Evolutionary conservation across 35 echinoderm and acorn worm genomes (phyloP), one percentile per base, ranked within the genome.

Genomic region (Diadema setosum): DNA sequence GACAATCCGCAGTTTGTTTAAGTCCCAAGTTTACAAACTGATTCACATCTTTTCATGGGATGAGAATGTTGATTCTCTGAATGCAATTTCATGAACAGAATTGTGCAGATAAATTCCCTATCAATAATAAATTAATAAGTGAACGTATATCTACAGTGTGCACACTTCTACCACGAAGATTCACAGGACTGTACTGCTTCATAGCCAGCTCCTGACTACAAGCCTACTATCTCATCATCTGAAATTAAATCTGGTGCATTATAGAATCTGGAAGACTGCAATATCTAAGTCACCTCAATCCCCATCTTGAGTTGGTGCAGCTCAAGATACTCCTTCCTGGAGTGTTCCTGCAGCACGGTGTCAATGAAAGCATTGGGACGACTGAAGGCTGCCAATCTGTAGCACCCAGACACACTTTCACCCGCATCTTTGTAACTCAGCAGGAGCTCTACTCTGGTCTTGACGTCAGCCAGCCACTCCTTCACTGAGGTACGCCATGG

Each of bases 321-420:
- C 39, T 94, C 88, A 50, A 98, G 87, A 56, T 91, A 98, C 43
- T 98, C 95, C 46, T 90, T 94, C 36, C 95, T 87, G 3, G 91
- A 88, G 45, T 98, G 89, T 39, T 98, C 95, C 70, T 87, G 85
- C 32, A 94, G 17, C 16, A 98, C 24, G 37, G 61, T 45, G 33
- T 88, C 67, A 2, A 94, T 36, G 52, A 98, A 94, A 14, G 70
- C 44, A 65, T 91, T 84, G 39, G 91, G 95, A 12, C 85, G 86
- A 25, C 60, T 64, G 45, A 98, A 98, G 2, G 50, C 85, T 1
- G 84, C 81, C 36, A 98, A 39, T 64, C 93, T 82, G 64, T 80
- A 98, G 24, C 76, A 86, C n/a, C 48, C 18, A 14, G 40, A 33
- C n/a, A 70, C 46, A 9, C 26, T 39, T 42, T 75, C 44, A 18